Percentiles rank a stretch among this genome's conserved stretches.
These are phyloP conservation scores for Elaphurus davidianus DNA, from an alignment of 2,113 vertebrate species.

Conservation along the genomic window DNA sequence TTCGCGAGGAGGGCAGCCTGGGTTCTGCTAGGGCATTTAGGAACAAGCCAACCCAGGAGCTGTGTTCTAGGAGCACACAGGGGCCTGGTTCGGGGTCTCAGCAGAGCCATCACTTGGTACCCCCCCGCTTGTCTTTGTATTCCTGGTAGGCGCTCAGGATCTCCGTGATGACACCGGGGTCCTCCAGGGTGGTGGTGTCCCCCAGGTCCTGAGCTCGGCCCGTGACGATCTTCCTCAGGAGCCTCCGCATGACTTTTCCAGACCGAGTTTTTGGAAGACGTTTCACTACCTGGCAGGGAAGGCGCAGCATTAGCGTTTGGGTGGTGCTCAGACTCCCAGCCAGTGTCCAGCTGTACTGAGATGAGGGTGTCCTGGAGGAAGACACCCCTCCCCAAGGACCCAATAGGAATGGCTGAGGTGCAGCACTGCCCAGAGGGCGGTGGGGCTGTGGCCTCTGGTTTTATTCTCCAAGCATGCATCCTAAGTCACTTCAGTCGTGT, in stretches of 20 bases:
- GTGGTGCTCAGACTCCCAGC: neutral
- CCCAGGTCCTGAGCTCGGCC: conserved; percentile 81
- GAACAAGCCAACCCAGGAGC: neutral
- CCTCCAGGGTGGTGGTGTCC: conserved; percentile 92
- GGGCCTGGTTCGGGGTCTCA: neutral
- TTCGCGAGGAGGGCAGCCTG: neutral
- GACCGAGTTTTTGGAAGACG: conserved; percentile 95
- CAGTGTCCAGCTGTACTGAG: accelerated
- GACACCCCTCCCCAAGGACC: neutral
- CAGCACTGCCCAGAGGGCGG: neutral
- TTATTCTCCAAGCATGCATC: neutral
- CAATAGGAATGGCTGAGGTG: neutral
- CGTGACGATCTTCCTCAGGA: conserved; percentile 87
- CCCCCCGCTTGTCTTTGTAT: conserved; percentile 75
- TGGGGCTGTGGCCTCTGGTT: neutral
- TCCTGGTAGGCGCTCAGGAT: conserved; percentile 83
- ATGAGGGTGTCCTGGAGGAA: neutral
- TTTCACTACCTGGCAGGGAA: conserved; percentile 87
- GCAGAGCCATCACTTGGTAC: conserved; percentile 35
- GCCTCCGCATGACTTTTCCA: conserved; percentile 94
- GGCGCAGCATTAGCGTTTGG: neutral
- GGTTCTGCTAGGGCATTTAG: neutral
- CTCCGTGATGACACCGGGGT: conserved; percentile 88
- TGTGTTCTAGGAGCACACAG: neutral
- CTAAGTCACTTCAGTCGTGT: neutral